phyloP scores from a whole-genome alignment of 2,888 invertebrate genomes.

The Petrophora chlorosata region DNA sequence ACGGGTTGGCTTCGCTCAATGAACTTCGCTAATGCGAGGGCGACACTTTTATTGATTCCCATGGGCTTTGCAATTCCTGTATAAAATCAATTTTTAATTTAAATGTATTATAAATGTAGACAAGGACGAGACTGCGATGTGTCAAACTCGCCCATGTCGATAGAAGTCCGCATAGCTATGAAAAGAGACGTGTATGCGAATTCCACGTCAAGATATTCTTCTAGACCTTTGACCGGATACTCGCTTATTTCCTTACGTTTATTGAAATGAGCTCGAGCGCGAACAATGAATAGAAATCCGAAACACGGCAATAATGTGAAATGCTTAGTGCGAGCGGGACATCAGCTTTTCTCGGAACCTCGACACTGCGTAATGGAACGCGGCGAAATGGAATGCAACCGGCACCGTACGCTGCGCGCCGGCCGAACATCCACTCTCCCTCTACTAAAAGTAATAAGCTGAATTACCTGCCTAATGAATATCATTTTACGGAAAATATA shows the following conservation, averaged over 20 bases:
- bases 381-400: conserved; percentile 75
- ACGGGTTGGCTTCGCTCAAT: conserved; percentile 60
- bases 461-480: conserved; percentile 24
- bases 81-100: neutral
- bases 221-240: conserved; percentile 65
- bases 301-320: conserved; percentile 73
- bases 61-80: conserved; percentile 40
- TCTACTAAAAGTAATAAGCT: conserved; percentile 43
- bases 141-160: too few relatives aligned
- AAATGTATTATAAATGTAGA: neutral
- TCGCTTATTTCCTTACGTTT: conserved; percentile 61
- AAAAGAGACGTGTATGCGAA: conserved; percentile 2
- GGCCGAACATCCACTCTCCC: conserved; percentile 42
- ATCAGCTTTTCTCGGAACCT: conserved; percentile 74
- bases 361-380: conserved; percentile 73
- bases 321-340: conserved; percentile 77
- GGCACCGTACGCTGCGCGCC: conserved; percentile 45
- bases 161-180: neutral
- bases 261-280: conserved; percentile 70
- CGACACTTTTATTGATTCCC: conserved; percentile 68
- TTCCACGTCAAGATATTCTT: conserved; percentile 29
- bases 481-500: conserved; percentile 11
- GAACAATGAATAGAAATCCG: conserved; percentile 78
- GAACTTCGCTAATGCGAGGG: conserved; percentile 43
- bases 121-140: neutral